Conservation (phyloP, 64 coral and sea anemone genomes). For the Montipora foliosa region DNA sequence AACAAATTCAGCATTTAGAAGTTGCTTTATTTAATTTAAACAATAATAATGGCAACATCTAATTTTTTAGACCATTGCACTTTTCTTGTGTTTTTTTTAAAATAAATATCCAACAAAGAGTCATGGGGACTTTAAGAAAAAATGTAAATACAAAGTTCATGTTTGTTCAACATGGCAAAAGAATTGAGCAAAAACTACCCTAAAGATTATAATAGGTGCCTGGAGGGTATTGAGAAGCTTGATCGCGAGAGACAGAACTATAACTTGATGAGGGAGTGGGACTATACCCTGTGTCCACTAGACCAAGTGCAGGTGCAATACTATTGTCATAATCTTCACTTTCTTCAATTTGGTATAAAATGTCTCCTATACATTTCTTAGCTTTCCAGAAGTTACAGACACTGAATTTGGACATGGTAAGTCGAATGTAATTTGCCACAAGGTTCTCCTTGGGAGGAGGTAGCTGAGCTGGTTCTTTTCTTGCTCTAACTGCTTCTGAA, state of each 20-base stretch:
- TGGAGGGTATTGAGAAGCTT: too few relatives aligned
- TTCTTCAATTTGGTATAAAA: slow-evolving; percentile 72
- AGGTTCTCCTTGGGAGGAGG: not conserved
- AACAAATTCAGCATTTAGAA: slow-evolving; percentile 62
- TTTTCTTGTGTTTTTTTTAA: not conserved
- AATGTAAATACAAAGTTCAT: not conserved
- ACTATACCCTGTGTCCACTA: slow-evolving; percentile 51
- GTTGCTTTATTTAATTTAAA: slow-evolving; percentile 57
- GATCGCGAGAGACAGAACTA: too few relatives aligned
- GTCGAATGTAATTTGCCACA: slow-evolving; percentile 42
- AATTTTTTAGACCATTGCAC: slow-evolving; percentile 22
- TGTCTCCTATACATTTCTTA: slow-evolving; percentile 70
- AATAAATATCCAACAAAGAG: not conserved
- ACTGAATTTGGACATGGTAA: slow-evolving; percentile 57
- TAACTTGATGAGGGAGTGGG: too few relatives aligned
- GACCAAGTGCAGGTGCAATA: slow-evolving; percentile 26
- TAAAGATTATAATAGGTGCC: not conserved
- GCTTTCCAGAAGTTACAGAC: slow-evolving; percentile 49
- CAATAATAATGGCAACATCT: slow-evolving; percentile 12
- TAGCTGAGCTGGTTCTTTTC: slow-evolving; percentile 17
- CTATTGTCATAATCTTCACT: slow-evolving; percentile 42
- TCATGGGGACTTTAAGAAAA: not conserved
- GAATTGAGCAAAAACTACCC: not conserved
- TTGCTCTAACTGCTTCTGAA: slow-evolving; percentile 39
- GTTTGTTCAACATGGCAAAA: not conserved